Base-by-base conservation (phyloP, 2,888 invertebrate genomes). In the Ichneumoninae sp. region DNA sequence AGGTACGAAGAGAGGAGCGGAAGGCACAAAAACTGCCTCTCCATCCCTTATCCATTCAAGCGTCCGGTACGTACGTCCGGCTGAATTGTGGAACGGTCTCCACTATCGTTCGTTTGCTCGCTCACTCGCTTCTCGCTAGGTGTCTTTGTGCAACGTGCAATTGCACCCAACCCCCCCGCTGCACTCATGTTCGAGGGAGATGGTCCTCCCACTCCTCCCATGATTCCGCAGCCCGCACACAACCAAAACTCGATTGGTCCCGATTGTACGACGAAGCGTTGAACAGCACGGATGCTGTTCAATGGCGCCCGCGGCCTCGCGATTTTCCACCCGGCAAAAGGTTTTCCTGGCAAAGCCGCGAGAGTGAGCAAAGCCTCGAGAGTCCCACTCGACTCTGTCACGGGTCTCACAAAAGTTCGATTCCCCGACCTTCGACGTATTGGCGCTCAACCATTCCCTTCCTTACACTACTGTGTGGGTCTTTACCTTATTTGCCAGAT, bases 11-110 rank as follows among this genome's bases (percentile, higher is more conserved):
- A 19, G 52, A 68, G 68, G 33, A 30, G 16, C 70, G 26, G 19
- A 52, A 47, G 65, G 33, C 73, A 44, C n/a, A 70, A 80, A 63
- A 8, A 63, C 52, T 68, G 44, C 44, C 63, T 63, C 30, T 7
- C 60, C 47, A 22, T 47, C 63, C 36, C 30, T 33, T 70, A 16
- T 50, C 63, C 26, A 63, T 63, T 33, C 54, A 66, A 19, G 50
- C 57, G 60, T 10, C 4, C 65, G 16, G 40, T 63, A 50, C 66
- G 65, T 36, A 83, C 79, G 85, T 88, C 85, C 86, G 85, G 83
- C 81, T 81, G 76, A 86, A 88, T 87, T 86, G 90, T 85, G 86
- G 87, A 88, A 88, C 86, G 83, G 81, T 88, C 81, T 81, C 78
- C 47, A 70, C 50, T 50, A 22, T 71, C 54, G 57, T 54, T 19